phyloP scores from a whole-genome alignment of 2,888 invertebrate species.

The Heliconius charithonia region DNA sequence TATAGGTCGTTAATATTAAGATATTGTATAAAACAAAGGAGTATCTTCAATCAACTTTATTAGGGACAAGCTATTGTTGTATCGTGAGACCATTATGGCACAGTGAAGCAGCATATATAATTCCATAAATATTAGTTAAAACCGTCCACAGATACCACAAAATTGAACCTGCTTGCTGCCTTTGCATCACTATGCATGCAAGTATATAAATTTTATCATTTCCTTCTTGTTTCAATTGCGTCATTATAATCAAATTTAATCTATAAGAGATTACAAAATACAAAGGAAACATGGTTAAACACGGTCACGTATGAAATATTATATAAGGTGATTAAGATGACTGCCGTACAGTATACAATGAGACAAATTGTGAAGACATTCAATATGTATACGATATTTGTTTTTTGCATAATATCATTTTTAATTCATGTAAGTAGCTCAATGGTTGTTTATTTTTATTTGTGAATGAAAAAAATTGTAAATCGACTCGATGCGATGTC shows the following conservation, averaged over 20 bases:
- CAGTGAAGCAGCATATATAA: too few species aligned
- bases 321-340: slow-evolving; percentile 3
- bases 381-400: slow-evolving; percentile 28
- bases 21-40: not conserved
- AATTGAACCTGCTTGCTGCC: too few species aligned
- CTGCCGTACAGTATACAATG: not conserved
- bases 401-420: slow-evolving; percentile 19
- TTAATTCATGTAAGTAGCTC: slow-evolving; percentile 31
- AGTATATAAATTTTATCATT: too few species aligned
- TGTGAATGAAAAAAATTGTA: too few species aligned
- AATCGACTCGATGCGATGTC: too few species aligned
- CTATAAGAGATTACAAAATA: not conserved
- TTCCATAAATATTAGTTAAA: too few species aligned
- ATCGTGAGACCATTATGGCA: too few species aligned
- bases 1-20: not conserved
- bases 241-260: slow-evolving; percentile 5
- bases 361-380: not conserved
- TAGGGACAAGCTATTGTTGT: too few species aligned
- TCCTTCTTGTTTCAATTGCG: not conserved
- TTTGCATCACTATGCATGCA: too few species aligned
- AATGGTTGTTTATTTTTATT: not conserved
- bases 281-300: slow-evolving; percentile 2
- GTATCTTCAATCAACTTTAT: not conserved
- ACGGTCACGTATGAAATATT: slow-evolving; percentile 13
- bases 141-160: too few species aligned